A percentile compares a stretch with the other conserved stretches of the same genome.
These are phyloP conservation scores for Hyles vespertilio DNA, from an alignment of 1,140 invertebrate species.

Conservation along the genomic window DNA sequence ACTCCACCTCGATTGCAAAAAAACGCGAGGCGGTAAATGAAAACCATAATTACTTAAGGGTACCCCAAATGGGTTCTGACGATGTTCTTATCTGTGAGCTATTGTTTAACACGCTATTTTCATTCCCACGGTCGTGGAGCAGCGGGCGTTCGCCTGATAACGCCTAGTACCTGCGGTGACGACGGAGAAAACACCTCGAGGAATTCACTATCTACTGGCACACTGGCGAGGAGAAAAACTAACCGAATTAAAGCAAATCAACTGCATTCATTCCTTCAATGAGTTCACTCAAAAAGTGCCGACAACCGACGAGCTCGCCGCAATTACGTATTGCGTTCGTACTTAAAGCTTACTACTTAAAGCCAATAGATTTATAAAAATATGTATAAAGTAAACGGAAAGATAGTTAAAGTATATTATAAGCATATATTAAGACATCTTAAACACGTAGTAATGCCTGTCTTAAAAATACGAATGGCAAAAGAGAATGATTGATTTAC, in stretches of 20 bases:
- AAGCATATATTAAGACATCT: no score
- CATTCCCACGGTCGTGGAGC: constrained; percentile 64
- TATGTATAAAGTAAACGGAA: no score
- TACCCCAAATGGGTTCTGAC: constrained; percentile 63
- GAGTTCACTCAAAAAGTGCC: no score
- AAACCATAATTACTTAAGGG: constrained; percentile 50
- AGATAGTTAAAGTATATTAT: no score
- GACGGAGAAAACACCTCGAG: constrained; percentile 16
- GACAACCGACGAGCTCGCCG: no score
- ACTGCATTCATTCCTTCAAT: not conserved
- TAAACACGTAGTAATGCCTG: no score
- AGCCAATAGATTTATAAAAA: no score
- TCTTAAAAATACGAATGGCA: no score
- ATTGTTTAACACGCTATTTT: constrained; percentile 74
- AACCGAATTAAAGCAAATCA: not conserved
- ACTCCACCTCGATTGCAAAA: no score
- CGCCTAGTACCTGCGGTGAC: constrained; percentile 45
- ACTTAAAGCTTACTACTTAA: no score
- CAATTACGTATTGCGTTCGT: no score
- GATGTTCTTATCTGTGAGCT: constrained; percentile 61
- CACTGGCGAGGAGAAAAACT: constrained; percentile 6
- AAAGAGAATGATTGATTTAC: no score
- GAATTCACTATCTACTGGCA: constrained; percentile 3
- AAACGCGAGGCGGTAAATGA: constrained; percentile 10
- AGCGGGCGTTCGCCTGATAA: constrained; percentile 51